A percentile compares a stretch with the other conserved stretches of the same genome.
Evolutionary conservation across 2,113 vertebrate species (phyloP).

Genomic region (Python bivittatus): DNA sequence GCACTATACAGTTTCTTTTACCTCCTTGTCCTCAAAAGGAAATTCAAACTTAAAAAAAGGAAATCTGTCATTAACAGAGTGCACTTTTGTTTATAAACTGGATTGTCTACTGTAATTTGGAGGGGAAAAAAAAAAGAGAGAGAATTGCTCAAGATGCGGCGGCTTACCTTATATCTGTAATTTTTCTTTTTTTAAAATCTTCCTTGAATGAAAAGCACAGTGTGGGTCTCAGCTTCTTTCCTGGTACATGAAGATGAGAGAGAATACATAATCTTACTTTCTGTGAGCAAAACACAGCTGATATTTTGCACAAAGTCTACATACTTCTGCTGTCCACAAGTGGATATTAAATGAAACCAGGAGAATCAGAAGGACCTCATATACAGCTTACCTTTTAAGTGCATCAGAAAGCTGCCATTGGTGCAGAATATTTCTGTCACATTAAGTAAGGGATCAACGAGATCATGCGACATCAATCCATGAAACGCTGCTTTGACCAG

Average conservation of each 20-base stretch:
- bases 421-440: background rate
- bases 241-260: background rate
- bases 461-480: background rate
- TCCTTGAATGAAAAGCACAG: background rate
- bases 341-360: background rate
- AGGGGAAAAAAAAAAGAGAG: background rate
- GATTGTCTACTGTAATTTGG: conserved; percentile 27
- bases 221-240: background rate
- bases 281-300: background rate
- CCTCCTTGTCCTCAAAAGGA: conserved; percentile 41
- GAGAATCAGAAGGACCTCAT: background rate
- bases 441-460: background rate
- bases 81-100: conserved; percentile 3
- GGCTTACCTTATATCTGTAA: background rate
- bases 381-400: background rate
- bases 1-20: conserved; percentile 41
- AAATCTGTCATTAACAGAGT: conserved; percentile 51
- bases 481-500: background rate
- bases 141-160: conserved; percentile 21
- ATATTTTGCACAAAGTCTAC: background rate
- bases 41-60: conserved; percentile 52
- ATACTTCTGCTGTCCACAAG: too few species aligned
- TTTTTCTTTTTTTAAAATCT: background rate
- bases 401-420: background rate
- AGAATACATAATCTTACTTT: background rate